These are phyloP conservation scores for Cisticola juncidis DNA, from an alignment of 2,113 vertebrate genomes.

Conservation along the genomic window DNA sequence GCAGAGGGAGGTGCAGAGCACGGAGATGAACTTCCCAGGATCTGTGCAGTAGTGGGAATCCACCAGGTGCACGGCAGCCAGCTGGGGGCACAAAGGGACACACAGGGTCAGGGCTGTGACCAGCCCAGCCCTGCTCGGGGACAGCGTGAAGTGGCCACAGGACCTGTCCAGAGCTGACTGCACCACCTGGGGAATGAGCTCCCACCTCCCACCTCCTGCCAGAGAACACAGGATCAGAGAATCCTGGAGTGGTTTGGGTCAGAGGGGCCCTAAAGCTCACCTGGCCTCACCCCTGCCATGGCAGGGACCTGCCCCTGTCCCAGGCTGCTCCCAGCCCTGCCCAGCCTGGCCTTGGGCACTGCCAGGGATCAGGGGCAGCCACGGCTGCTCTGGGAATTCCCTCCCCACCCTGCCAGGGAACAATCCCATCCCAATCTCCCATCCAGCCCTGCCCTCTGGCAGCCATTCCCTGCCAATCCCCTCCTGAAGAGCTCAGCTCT, in stretches of 20 bases:
- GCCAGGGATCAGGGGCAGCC: not conserved
- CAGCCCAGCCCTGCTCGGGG: not conserved
- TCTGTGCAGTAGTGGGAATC: slow-evolving; percentile 98
- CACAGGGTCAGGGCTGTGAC: not conserved
- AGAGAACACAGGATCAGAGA: not conserved
- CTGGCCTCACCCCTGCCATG: not conserved
- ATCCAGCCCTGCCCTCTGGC: not conserved
- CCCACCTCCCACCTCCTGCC: not conserved
- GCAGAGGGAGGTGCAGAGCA: slow-evolving; percentile 92
- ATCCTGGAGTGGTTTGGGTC: not conserved
- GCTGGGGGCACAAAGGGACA: slow-evolving; percentile 65
- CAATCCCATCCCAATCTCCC: not conserved
- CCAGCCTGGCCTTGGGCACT: not conserved
- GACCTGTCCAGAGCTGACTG: too few relatives aligned
- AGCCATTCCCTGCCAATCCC: not conserved
- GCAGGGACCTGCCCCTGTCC: not conserved
- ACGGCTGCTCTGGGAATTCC: not conserved
- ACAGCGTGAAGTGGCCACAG: rapidly evolving
- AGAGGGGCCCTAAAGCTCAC: not conserved
- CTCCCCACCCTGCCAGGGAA: not conserved
- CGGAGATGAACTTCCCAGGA: slow-evolving; percentile 96
- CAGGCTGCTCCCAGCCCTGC: not conserved
- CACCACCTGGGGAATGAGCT: rapidly evolving
- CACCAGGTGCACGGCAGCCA: slow-evolving; percentile 92
- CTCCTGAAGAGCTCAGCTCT: rapidly evolving